Conservation (phyloP, 2,888 invertebrate species). For the Geotrupes spiniger region DNA sequence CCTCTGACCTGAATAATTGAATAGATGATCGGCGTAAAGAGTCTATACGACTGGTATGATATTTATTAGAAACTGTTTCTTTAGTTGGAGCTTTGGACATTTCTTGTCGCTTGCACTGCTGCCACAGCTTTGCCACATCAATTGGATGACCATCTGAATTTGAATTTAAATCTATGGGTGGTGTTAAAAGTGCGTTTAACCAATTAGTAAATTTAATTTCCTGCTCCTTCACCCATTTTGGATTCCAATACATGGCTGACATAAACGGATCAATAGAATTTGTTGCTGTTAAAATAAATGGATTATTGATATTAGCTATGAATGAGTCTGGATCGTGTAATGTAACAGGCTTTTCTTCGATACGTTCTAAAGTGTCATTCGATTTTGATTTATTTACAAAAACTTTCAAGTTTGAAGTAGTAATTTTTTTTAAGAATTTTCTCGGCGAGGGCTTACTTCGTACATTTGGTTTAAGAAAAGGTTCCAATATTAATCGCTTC, state of each 20-base stretch:
- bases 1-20: constrained; percentile 34
- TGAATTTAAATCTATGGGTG: constrained; percentile 71
- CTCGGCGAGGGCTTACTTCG: too few species aligned
- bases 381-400: too few species aligned
- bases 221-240: constrained; percentile 56
- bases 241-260: constrained; percentile 12
- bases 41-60: constrained; percentile 65
- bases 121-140: constrained; percentile 73
- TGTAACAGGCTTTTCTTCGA: constrained; percentile 31
- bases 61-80: constrained; percentile 65
- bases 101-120: constrained; percentile 65
- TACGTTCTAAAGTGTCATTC: not conserved
- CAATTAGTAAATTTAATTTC: constrained; percentile 73
- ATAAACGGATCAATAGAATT: constrained; percentile 39
- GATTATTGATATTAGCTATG: constrained; percentile 25
- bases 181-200: constrained; percentile 74
- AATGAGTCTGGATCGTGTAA: constrained; percentile 31
- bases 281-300: constrained; percentile 36
- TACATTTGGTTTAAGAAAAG: not conserved
- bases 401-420: too few species aligned
- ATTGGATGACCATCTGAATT: constrained; percentile 59
- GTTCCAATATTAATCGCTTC: not conserved
- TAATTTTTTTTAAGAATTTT: too few species aligned
- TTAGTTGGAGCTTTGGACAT: constrained; percentile 67
- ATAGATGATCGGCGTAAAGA: constrained; percentile 61